These are phyloP conservation scores for Epizoanthus rinbou DNA, from an alignment of 92 coral and sea anemone species.

Conservation along the genomic window DNA sequence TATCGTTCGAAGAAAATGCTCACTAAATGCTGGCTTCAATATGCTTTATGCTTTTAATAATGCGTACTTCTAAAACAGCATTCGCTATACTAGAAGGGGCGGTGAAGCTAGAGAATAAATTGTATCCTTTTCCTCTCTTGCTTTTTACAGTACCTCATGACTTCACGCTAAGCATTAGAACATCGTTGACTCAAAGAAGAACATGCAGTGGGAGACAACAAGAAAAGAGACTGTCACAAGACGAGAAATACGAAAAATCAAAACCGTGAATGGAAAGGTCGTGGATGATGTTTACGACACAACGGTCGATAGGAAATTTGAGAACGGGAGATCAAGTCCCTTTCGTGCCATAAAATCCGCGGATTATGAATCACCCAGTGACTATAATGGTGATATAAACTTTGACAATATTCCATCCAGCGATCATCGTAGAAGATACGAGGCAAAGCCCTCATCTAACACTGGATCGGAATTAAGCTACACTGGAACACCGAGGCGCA, in stretches of 20 bases:
- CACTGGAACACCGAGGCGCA: neutral
- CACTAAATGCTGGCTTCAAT: too few relatives aligned
- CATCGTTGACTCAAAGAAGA: neutral
- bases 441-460: slow-evolving; percentile 5
- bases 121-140: neutral
- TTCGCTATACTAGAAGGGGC: too few relatives aligned
- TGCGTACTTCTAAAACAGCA: too few relatives aligned
- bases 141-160: slow-evolving; percentile 23
- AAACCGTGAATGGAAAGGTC: slow-evolving; percentile 24
- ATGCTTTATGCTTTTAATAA: too few relatives aligned
- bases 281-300: slow-evolving; percentile 27
- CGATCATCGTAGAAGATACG: neutral
- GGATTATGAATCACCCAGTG: neutral
- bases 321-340: slow-evolving; percentile 2
- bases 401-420: neutral
- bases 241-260: slow-evolving; percentile 30
- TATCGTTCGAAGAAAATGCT: too few relatives aligned
- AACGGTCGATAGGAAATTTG: slow-evolving; percentile 13
- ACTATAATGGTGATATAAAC: neutral
- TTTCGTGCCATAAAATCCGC: slow-evolving; percentile 1
- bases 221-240: slow-evolving; percentile 28
- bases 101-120: too few relatives aligned
- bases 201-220: slow-evolving; percentile 38
- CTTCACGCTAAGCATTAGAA: neutral
- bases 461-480: slow-evolving; percentile 14